These are phyloP conservation scores for Eupristina koningsbergeri DNA, from an alignment of 1,140 invertebrate genomes.

Conservation along the genomic window DNA sequence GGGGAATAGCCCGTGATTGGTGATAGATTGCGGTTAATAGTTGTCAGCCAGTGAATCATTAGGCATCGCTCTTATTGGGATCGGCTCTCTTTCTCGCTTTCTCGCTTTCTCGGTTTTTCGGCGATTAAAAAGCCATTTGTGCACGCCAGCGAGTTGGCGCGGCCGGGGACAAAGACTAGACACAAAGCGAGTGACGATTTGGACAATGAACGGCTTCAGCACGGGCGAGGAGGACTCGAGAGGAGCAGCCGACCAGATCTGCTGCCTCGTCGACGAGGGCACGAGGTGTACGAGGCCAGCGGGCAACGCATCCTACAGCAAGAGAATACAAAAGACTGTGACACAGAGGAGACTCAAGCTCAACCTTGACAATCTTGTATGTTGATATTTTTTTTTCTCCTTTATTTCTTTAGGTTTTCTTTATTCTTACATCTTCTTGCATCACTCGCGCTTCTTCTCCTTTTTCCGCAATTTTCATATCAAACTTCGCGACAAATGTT, in stretches of 20 bases:
- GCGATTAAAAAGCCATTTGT: neutral
- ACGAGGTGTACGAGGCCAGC: conserved; percentile 88
- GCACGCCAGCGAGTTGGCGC: neutral
- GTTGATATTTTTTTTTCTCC: conserved; percentile 47
- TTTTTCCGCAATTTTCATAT: too few species aligned
- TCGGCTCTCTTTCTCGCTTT: too few species aligned
- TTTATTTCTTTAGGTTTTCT: conserved; percentile 5
- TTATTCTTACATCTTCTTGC: neutral
- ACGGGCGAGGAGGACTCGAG: conserved; percentile 91
- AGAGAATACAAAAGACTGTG: conserved; percentile 96
- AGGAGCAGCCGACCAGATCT: conserved; percentile 89
- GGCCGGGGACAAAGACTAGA: neutral
- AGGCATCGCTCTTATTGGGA: too few species aligned
- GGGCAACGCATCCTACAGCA: conserved; percentile 97
- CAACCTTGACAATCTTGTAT: conserved; percentile 87
- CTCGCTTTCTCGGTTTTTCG: too few species aligned
- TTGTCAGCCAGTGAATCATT: neutral
- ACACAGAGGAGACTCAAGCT: conserved; percentile 92
- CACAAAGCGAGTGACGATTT: neutral
- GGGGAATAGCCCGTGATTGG: neutral
- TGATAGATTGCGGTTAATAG: neutral
- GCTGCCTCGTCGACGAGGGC: conserved; percentile 93
- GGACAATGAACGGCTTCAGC: conserved; percentile 89
- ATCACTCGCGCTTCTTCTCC: neutral
- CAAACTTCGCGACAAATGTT: too few species aligned